Evolutionary conservation across 2,888 invertebrate species (phyloP).

Genomic region (Dorcus hopei): DNA sequence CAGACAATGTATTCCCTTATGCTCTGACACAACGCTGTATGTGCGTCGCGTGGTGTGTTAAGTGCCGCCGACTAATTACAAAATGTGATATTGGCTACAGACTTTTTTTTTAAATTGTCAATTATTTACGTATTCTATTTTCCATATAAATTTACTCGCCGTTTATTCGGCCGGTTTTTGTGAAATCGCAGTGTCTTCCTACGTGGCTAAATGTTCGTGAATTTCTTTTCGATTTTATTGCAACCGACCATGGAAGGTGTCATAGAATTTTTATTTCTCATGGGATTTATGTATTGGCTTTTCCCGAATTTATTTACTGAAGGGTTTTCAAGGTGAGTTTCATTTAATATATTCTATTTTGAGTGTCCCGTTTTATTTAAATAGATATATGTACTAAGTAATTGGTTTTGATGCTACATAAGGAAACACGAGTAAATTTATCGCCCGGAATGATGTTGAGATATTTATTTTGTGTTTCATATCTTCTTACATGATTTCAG

Average conservation of each 20-base stretch:
- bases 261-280: slow-evolving; percentile 39
- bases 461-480: too few species aligned
- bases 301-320: slow-evolving; percentile 41
- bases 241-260: slow-evolving; percentile 37
- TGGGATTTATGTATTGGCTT: slow-evolving; percentile 39
- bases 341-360: not conserved
- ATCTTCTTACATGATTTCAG: too few species aligned
- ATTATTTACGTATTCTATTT: too few species aligned
- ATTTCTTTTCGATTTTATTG: slow-evolving; percentile 13
- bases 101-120: not conserved
- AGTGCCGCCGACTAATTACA: not conserved
- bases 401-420: too few species aligned
- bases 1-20: not conserved
- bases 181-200: slow-evolving; percentile 1
- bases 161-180: not conserved
- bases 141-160: too few species aligned
- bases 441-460: too few species aligned
- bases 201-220: slow-evolving; percentile 15
- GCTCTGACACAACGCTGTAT: not conserved
- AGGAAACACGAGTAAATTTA: too few species aligned
- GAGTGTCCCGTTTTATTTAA: too few species aligned
- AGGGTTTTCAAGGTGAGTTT: slow-evolving; percentile 37
- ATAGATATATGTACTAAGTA: too few species aligned
- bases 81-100: not conserved
- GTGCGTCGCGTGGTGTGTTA: not conserved